phyloP scores from a whole-genome alignment of 2,888 invertebrate genomes.

The Agrochola lychnidis region DNA sequence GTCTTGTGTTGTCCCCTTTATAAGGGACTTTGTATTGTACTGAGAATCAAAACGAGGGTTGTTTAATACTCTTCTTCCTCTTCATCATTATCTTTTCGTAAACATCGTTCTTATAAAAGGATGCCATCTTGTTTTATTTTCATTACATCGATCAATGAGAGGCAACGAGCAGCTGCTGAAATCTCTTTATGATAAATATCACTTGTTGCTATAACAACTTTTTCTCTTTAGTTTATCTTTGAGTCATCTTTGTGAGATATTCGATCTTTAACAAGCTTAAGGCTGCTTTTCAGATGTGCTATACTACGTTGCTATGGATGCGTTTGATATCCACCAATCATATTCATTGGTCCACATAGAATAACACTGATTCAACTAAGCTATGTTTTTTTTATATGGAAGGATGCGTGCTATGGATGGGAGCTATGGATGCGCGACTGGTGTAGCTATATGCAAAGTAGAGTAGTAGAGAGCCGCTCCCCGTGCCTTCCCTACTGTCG shows the following conservation, averaged over 20 bases:
- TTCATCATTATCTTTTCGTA: conserved; percentile 31
- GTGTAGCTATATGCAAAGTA: too few relatives aligned
- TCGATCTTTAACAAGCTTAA: conserved; percentile 3
- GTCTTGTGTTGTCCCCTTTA: conserved; percentile 9
- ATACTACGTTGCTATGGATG: too few relatives aligned
- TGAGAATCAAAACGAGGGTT: conserved; percentile 19
- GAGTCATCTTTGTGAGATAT: conserved; percentile 1
- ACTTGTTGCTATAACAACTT: conserved; percentile 34
- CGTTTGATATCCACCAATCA: too few relatives aligned
- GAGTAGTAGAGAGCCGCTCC: too few relatives aligned
- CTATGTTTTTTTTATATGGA: too few relatives aligned
- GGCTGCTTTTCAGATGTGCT: too few relatives aligned
- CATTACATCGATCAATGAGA: conserved; percentile 12
- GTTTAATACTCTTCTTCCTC: conserved; percentile 11
- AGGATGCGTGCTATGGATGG: too few relatives aligned
- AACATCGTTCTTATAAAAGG: conserved; percentile 22
- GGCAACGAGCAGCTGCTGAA: conserved; percentile 15
- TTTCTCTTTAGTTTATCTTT: neutral
- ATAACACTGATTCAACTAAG: too few relatives aligned
- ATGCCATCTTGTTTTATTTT: conserved; percentile 42
- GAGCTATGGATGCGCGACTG: too few relatives aligned
- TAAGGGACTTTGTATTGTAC: conserved; percentile 34
- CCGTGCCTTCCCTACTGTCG: too few relatives aligned
- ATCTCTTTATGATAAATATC: conserved; percentile 17
- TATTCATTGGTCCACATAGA: too few relatives aligned